Evolutionary conservation across 92 coral and sea anemone genomes (phyloP).

Genomic region (Montipora capitata): DNA sequence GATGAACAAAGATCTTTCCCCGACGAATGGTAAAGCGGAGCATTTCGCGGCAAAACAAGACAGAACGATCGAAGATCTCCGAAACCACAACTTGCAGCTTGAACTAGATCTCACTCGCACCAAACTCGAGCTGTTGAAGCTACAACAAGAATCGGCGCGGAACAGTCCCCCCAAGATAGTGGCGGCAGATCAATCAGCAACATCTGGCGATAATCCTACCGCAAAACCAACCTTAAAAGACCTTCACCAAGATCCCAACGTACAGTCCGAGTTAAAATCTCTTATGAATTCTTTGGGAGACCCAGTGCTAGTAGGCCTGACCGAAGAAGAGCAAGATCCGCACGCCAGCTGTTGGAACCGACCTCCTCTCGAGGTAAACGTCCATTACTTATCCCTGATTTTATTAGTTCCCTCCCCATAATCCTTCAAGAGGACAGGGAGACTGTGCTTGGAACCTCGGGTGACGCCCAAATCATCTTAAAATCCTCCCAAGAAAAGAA

Average conservation of each 20-base stretch:
- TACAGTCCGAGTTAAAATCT: neutral
- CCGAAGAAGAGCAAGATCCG: slow-evolving; percentile 23
- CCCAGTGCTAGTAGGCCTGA: slow-evolving; percentile 2
- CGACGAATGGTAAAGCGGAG: neutral
- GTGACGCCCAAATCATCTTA: slow-evolving; percentile 3
- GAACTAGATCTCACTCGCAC: slow-evolving; percentile 4
- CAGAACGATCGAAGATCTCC: neutral
- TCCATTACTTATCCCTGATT: slow-evolving; percentile 4
- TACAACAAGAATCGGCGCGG: neutral
- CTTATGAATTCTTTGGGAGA: slow-evolving; percentile 23
- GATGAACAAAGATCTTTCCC: neutral
- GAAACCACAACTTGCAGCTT: slow-evolving; percentile 6
- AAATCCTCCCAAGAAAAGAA: slow-evolving; percentile 31
- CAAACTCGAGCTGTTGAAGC: slow-evolving; percentile 16
- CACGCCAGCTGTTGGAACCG: neutral
- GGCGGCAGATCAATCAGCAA: neutral
- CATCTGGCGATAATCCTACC: neutral
- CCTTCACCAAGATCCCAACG: slow-evolving; percentile 20
- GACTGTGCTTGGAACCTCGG: slow-evolving; percentile 27
- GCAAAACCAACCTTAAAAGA: slow-evolving; percentile 11
- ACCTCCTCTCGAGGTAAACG: neutral
- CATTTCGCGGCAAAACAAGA: neutral
- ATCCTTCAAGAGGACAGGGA: slow-evolving; percentile 20
- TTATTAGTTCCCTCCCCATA: slow-evolving; percentile 15
- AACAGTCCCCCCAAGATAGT: neutral